Conservation (phyloP, 2,113 vertebrate genomes). For the Halcyon senegalensis region DNA sequence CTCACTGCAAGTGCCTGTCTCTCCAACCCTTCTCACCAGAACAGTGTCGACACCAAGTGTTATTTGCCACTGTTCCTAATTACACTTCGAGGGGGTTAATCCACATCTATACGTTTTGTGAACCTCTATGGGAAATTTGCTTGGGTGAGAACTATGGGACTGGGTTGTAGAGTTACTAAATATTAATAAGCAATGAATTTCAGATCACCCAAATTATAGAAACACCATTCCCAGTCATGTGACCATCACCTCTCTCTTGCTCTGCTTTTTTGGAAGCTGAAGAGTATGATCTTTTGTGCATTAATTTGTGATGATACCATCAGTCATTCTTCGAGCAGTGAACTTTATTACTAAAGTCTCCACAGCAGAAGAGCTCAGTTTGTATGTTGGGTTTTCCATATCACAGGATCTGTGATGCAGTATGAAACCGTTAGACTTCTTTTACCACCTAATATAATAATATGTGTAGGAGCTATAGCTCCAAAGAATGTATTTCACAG, state of each 20-base stretch:
- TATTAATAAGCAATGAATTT: constrained; percentile 48
- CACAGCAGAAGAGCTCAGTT: not conserved
- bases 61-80: not conserved
- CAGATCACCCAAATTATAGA: constrained; percentile 20
- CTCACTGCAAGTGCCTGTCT: not conserved
- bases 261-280: constrained; percentile 8
- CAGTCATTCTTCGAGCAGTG: not conserved
- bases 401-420: not conserved
- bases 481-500: constrained; percentile 10
- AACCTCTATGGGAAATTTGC: not conserved
- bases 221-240: not conserved
- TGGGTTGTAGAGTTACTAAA: not conserved
- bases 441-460: not conserved
- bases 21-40: not conserved
- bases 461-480: not conserved
- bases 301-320: constrained; percentile 27
- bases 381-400: constrained; percentile 28
- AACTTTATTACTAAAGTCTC: not conserved
- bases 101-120: not conserved
- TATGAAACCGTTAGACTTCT: constrained; percentile 7
- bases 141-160: not conserved
- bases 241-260: not conserved
- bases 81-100: not conserved
- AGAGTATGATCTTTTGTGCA: not conserved
- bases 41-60: not conserved